These are phyloP conservation scores for Semotilus atromaculatus DNA, from an alignment of 2,797 vertebrate genomes.

Conservation along the genomic window DNA sequence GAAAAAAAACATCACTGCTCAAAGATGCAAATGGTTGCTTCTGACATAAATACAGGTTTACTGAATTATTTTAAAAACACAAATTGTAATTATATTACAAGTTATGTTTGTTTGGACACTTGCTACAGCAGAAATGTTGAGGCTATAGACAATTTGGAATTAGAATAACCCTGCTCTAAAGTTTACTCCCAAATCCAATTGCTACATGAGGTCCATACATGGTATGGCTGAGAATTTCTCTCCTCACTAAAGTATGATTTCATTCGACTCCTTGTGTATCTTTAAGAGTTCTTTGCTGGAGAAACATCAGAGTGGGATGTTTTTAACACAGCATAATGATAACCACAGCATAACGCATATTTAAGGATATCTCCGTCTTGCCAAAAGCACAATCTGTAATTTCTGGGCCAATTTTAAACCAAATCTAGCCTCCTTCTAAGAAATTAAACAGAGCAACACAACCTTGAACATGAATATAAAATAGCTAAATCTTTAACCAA, in stretches of 20 bases:
- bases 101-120: background rate
- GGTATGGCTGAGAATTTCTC: slow-evolving; percentile 54
- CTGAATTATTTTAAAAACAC: background rate
- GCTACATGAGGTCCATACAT: slow-evolving; percentile 65
- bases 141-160: background rate
- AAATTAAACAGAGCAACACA: slow-evolving; percentile 60
- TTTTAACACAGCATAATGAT: slow-evolving; percentile 71
- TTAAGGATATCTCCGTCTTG: slow-evolving; percentile 54
- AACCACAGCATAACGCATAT: slow-evolving; percentile 61
- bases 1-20: background rate
- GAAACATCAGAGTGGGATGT: slow-evolving; percentile 64
- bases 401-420: slow-evolving; percentile 69
- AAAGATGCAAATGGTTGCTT: background rate
- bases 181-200: slow-evolving; percentile 42
- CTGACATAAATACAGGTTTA: background rate
- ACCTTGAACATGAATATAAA: slow-evolving; percentile 44
- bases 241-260: slow-evolving; percentile 67
- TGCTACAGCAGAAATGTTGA: background rate
- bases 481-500: background rate
- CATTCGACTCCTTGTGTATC: slow-evolving; percentile 62
- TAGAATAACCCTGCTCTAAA: slow-evolving; percentile 19
- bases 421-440: slow-evolving; percentile 67
- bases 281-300: slow-evolving; percentile 64
- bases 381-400: slow-evolving; percentile 69
- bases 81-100: background rate